Evolutionary conservation across 2,888 invertebrate genomes (phyloP), one percentile per base, ranked within the genome.

Genomic region (Netelia inedita): DNA sequence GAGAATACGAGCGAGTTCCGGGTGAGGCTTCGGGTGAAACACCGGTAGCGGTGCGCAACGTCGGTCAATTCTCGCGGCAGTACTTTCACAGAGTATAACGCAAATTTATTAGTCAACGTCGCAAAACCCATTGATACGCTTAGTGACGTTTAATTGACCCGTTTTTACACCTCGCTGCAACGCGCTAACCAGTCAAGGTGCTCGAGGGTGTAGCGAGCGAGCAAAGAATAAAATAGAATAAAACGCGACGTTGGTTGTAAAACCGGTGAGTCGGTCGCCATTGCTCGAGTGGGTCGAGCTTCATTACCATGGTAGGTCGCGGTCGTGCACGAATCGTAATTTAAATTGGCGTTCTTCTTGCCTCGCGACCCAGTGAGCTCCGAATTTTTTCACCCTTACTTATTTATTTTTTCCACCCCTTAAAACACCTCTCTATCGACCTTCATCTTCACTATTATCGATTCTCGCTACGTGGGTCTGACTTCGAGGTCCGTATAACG

Each of bases 101-200:
- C 86, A 82, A 87, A 89, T 89, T 87, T 88, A 89, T 88, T 84
- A 82, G 87, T 83, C 75, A 83, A 73, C 75, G 21, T 59, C 50
- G 50, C 6, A 59, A 65, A 75, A 6, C 6, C 35, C 71, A 72
- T 76, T 80, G 76, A 74, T 85, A 76, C 57, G 83, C 76, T 35
- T 78, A 66, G 85, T 85, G 76, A 66, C 71, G 68, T 86, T 88
- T 87, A 85, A 85, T 87, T 84, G 78, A 79, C 85, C 57, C 72
- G 78, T 79, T 84, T 76, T 68, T 28, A 6, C 43, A 11, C 11
- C 6, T 69, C 65, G 19, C 55, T 21, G 28, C 46, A 19, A 28
- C 71, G 50, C 66, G 46, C 57, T 74, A 69, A 61, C 23, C 57
- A 14, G n/a, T n/a, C 10, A 6, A 9, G 23, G 19, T 0, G 50